Conservation (phyloP, 1,140 invertebrate genomes). For the Drosophila simulans region DNA sequence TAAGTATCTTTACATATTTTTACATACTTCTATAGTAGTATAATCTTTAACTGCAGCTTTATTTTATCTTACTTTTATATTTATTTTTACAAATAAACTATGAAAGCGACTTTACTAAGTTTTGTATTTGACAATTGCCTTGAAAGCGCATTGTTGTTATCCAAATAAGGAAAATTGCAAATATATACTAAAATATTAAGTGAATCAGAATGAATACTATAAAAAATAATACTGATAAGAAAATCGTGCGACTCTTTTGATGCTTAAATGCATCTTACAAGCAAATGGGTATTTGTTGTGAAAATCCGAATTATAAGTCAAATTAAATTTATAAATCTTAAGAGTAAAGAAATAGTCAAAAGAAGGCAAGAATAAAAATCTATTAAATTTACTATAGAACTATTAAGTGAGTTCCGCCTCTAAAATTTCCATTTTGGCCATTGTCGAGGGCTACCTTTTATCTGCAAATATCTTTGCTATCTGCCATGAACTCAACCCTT, state of each 20-base stretch:
- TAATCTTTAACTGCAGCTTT: no score
- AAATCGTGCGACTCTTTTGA: constrained; percentile 8
- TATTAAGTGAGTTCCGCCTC: neutral
- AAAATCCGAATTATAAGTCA: no score
- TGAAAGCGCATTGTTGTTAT: neutral
- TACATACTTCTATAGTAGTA: no score
- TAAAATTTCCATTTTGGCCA: neutral
- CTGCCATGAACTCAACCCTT: constrained; percentile 35
- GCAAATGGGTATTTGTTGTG: constrained; percentile 5
- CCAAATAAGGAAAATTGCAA: constrained; percentile 2
- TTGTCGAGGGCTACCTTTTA: constrained; percentile 11
- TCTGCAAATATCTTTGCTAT: constrained; percentile 32
- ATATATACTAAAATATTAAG: constrained; percentile 34
- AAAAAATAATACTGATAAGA: constrained; percentile 23
- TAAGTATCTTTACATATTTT: neutral
- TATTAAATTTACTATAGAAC: no score
- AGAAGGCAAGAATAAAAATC: no score
- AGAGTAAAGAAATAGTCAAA: no score
- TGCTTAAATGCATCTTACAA: constrained; percentile 11
- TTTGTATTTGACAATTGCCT: neutral
- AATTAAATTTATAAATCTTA: no score
- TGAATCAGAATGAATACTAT: constrained; percentile 17
- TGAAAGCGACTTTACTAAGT: neutral
- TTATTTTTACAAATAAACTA: neutral
- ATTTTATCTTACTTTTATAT: neutral